These are phyloP conservation scores for Heteromormyrus szaboi DNA, from an alignment of 2,797 vertebrate species.

Conservation along the genomic window DNA sequence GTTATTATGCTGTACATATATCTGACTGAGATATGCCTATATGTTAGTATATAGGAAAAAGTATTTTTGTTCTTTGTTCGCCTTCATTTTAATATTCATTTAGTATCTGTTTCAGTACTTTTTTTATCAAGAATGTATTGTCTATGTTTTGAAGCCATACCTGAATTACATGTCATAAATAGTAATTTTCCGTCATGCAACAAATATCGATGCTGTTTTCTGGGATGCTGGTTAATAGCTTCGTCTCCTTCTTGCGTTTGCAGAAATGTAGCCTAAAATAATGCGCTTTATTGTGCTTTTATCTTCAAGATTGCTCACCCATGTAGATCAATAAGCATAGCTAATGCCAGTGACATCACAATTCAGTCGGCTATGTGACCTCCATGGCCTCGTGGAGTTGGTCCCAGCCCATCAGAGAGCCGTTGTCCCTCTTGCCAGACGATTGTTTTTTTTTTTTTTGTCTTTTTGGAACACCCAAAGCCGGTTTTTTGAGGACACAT, in stretches of 20 bases:
- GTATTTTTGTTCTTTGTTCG: background rate
- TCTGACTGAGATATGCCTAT: background rate
- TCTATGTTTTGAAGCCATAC: background rate
- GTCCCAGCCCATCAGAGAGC: constrained; percentile 48
- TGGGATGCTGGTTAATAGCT: background rate
- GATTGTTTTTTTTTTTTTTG: constrained; percentile 6
- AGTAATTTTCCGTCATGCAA: background rate
- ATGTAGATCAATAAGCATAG: constrained; percentile 53
- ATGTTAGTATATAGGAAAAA: background rate
- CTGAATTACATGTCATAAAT: background rate
- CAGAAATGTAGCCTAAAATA: background rate
- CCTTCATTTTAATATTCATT: background rate
- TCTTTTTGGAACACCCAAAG: background rate
- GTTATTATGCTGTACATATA: background rate
- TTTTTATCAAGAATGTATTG: background rate
- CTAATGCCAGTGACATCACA: constrained; percentile 57
- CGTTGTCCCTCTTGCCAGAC: constrained; percentile 24
- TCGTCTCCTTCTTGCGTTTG: background rate
- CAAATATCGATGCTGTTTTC: background rate
- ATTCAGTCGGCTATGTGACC: constrained; percentile 56
- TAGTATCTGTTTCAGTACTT: background rate
- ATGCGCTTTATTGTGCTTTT: background rate
- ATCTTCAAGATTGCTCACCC: constrained; percentile 36
- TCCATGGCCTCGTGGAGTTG: constrained; percentile 48
- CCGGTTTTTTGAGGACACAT: background rate